These are phyloP conservation scores for Magallana nippona DNA, from an alignment of 2,888 invertebrate species.

Conservation along the genomic window DNA sequence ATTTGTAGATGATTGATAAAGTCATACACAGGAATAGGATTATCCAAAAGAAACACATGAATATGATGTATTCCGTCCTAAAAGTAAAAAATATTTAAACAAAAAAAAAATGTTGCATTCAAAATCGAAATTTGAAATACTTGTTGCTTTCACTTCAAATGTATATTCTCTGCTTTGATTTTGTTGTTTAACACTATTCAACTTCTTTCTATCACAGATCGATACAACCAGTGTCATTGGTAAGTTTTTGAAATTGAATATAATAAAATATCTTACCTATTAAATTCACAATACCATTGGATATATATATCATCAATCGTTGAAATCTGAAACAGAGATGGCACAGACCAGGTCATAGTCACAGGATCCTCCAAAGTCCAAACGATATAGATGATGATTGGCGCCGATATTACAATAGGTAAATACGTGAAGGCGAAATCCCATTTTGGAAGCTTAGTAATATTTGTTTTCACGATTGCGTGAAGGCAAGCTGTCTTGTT, in stretches of 20 bases:
- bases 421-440: conserved; percentile 43
- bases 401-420: conserved; percentile 35
- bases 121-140: neutral
- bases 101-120: neutral
- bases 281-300: conserved; percentile 37
- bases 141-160: no score
- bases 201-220: no score
- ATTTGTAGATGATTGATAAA: conserved; percentile 18
- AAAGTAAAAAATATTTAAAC: neutral
- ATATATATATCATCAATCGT: conserved; percentile 41
- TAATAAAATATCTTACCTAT: conserved; percentile 38
- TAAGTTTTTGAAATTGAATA: no score
- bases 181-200: no score
- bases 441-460: conserved; percentile 39
- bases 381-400: conserved; percentile 27
- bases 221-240: no score
- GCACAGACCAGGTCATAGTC: conserved; percentile 34
- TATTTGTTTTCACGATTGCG: conserved; percentile 25
- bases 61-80: conserved; percentile 38
- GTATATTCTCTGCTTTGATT: no score
- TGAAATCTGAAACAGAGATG: conserved; percentile 28
- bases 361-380: conserved; percentile 30
- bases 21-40: conserved; percentile 26
- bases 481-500: conserved; percentile 45
- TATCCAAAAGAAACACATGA: conserved; percentile 39